These are phyloP conservation scores for Eupithecia pulchellata DNA, from an alignment of 2,888 invertebrate species.

Conservation along the genomic window DNA sequence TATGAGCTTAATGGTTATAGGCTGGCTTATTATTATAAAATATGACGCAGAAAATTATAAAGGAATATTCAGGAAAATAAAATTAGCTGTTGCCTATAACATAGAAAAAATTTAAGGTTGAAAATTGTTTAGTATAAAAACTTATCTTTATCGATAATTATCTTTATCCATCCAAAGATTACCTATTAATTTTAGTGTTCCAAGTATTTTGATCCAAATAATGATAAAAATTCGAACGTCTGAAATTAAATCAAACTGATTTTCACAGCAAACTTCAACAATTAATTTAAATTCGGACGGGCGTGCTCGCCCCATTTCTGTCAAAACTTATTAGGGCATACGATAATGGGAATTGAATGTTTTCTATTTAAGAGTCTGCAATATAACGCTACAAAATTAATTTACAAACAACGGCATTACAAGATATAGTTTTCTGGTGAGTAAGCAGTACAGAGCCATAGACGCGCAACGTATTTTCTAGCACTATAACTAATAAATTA, in stretches of 20 bases:
- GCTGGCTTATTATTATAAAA: background rate
- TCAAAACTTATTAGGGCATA: conserved; percentile 19
- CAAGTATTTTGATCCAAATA: background rate
- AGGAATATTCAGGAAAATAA: too few relatives aligned
- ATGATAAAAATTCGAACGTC: background rate
- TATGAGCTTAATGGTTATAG: background rate
- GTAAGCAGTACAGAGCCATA: too few relatives aligned
- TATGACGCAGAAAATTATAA: background rate
- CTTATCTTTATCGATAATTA: background rate
- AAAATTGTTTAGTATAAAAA: background rate
- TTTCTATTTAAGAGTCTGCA: conserved; percentile 6
- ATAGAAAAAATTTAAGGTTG: background rate
- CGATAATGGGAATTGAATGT: conserved; percentile 5
- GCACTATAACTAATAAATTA: too few relatives aligned
- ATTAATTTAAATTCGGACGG: conserved; percentile 23
- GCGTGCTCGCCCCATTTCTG: conserved; percentile 17
- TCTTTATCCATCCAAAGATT: background rate
- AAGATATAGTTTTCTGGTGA: too few relatives aligned
- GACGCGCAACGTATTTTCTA: too few relatives aligned
- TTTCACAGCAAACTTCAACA: conserved; percentile 19
- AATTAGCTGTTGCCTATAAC: too few relatives aligned
- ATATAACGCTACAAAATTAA: too few relatives aligned
- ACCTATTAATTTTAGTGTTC: conserved; percentile 1
- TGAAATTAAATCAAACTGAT: conserved; percentile 18
- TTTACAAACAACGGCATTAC: too few relatives aligned